Conservation (phyloP, 1,140 invertebrate species). For the Gonioctena quinquepunctata region DNA sequence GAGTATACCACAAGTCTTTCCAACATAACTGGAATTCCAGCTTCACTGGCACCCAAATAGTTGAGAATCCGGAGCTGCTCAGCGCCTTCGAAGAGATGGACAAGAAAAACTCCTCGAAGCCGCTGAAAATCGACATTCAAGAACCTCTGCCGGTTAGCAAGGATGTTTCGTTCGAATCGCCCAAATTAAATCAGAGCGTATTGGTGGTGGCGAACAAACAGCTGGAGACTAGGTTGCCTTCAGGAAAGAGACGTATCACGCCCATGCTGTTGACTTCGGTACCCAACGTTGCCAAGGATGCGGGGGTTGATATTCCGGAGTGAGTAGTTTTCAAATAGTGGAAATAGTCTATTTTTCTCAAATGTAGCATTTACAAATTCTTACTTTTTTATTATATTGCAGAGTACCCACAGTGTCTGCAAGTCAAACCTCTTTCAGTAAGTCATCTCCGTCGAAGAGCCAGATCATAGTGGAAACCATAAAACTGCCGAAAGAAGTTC, state of each 20-base stretch:
- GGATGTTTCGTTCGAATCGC: constrained; percentile 40
- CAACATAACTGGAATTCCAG: constrained; percentile 59
- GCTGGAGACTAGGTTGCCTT: constrained; percentile 91
- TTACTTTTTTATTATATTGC: not conserved
- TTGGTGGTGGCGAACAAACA: constrained; percentile 85
- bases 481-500: constrained; percentile 24
- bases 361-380: no score
- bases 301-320: not conserved
- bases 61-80: constrained; percentile 82
- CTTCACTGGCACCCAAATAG: constrained; percentile 66
- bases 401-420: not conserved
- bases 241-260: constrained; percentile 92
- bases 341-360: no score
- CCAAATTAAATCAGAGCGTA: constrained; percentile 51
- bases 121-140: constrained; percentile 24
- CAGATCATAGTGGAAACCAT: constrained; percentile 76
- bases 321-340: not conserved
- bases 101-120: constrained; percentile 24
- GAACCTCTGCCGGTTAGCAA: constrained; percentile 27
- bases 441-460: constrained; percentile 77
- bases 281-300: not conserved
- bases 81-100: constrained; percentile 59
- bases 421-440: constrained; percentile 64
- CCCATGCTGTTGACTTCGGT: constrained; percentile 87
- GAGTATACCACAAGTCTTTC: constrained; percentile 82